These are phyloP conservation scores for Nasonia longicornis DNA, from an alignment of 1,140 invertebrate genomes.

Conservation along the genomic window DNA sequence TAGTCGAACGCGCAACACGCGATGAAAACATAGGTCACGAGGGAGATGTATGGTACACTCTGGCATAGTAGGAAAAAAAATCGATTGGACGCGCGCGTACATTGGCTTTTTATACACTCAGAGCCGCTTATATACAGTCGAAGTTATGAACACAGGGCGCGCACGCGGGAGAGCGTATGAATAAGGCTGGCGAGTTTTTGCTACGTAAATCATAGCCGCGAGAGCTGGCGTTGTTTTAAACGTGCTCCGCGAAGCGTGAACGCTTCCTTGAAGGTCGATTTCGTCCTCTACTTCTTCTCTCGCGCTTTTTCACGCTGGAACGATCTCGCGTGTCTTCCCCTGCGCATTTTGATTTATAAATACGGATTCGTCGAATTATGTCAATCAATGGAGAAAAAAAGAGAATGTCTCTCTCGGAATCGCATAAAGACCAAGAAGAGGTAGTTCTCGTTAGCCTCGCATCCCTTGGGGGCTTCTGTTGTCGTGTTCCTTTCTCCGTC, in stretches of 20 bases:
- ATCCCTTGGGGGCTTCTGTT: conserved; percentile 22
- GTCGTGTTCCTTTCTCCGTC: conserved; percentile 47
- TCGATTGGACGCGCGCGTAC: not conserved
- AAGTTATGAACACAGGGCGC: conserved; percentile 39
- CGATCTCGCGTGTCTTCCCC: no score
- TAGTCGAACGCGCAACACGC: not conserved
- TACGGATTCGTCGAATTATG: not conserved
- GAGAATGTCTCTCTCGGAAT: not conserved
- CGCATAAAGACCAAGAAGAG: not conserved
- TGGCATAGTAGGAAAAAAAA: not conserved
- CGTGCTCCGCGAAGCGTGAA: conserved; percentile 19
- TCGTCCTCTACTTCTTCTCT: not conserved
- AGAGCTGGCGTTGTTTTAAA: conserved; percentile 26
- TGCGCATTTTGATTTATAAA: no score
- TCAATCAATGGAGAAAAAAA: not conserved
- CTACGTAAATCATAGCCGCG: conserved; percentile 36
- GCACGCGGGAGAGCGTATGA: conserved; percentile 51
- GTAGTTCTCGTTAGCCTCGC: conserved; percentile 19
- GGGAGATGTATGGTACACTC: not conserved
- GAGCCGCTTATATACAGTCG: not conserved
- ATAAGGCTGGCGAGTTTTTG: conserved; percentile 53
- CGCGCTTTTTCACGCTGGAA: not conserved
- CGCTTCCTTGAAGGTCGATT: conserved; percentile 23
- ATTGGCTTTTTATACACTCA: conserved; percentile 39
- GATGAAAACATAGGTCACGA: not conserved